A percentile compares a stretch with the other conserved stretches of the same genome.
These are phyloP conservation scores for Coptodon rendalli DNA, from an alignment of 2,113 vertebrate genomes.

Conservation along the genomic window DNA sequence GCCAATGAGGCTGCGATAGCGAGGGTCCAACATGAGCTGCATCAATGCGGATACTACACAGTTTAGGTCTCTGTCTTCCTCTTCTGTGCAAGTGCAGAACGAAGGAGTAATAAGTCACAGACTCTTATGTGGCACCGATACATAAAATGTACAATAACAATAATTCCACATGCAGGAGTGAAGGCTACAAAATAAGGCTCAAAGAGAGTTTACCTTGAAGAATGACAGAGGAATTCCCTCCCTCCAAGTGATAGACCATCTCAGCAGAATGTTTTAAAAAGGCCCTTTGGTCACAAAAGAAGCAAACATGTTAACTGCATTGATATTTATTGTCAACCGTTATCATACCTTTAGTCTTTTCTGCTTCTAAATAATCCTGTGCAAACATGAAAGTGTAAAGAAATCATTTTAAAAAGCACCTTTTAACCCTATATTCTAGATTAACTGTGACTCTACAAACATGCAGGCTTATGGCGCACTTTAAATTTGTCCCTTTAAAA, in stretches of 20 bases:
- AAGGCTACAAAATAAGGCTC: not conserved
- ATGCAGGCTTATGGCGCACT: not conserved
- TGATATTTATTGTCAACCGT: not conserved
- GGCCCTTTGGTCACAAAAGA: constrained; percentile 57
- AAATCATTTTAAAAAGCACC: not conserved
- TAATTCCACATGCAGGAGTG: not conserved
- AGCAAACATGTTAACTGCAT: not conserved
- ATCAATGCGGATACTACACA: constrained; percentile 86
- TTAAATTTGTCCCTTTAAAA: not conserved
- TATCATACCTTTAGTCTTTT: not conserved
- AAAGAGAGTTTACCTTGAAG: constrained; percentile 79
- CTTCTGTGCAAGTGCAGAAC: constrained; percentile 74
- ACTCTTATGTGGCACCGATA: not conserved
- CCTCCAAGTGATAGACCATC: constrained; percentile 85
- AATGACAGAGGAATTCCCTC: constrained; percentile 82
- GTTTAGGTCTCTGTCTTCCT: constrained; percentile 91
- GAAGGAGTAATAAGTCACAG: not conserved
- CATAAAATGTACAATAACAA: not conserved
- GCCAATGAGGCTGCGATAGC: constrained; percentile 86
- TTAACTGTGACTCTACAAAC: not conserved
- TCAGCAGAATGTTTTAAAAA: constrained; percentile 90
- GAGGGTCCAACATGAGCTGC: constrained; percentile 93
- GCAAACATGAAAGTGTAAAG: not conserved
- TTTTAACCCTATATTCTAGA: not conserved
- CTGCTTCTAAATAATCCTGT: not conserved